These are phyloP conservation scores for Rhynchonema sp. DNA, from an alignment of 2,888 invertebrate genomes.

Conservation along the genomic window DNA sequence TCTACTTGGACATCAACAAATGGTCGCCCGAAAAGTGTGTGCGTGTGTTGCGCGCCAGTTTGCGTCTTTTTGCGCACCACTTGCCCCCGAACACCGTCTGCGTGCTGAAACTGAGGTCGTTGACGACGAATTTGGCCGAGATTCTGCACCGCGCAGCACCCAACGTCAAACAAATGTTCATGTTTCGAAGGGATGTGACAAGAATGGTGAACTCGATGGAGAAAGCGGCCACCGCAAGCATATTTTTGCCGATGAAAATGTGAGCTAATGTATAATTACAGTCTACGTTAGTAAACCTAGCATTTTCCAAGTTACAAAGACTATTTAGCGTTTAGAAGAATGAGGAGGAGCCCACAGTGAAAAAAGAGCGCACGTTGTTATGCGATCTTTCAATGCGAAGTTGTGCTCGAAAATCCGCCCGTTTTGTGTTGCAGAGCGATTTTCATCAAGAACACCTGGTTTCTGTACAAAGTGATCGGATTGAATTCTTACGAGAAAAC, in stretches of 20 bases:
- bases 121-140: background rate
- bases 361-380: no score
- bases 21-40: background rate
- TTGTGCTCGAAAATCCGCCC: no score
- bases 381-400: no score
- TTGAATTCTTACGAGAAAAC: no score
- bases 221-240: no score
- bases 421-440: no score
- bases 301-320: no score
- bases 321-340: no score
- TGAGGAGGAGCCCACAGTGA: no score
- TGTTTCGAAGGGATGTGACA: background rate
- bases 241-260: no score
- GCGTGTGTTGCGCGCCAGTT: background rate
- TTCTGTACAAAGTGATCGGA: no score
- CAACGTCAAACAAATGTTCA: background rate
- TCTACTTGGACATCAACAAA: background rate
- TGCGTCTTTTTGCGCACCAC: background rate
- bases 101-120: background rate
- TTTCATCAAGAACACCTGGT: no score
- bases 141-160: background rate
- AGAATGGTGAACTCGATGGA: background rate
- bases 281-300: background rate
- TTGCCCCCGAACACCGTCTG: background rate
- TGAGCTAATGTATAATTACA: background rate